These are phyloP conservation scores for Oreohelix idahoensis DNA, from an alignment of 1,140 invertebrate species.

Conservation along the genomic window DNA sequence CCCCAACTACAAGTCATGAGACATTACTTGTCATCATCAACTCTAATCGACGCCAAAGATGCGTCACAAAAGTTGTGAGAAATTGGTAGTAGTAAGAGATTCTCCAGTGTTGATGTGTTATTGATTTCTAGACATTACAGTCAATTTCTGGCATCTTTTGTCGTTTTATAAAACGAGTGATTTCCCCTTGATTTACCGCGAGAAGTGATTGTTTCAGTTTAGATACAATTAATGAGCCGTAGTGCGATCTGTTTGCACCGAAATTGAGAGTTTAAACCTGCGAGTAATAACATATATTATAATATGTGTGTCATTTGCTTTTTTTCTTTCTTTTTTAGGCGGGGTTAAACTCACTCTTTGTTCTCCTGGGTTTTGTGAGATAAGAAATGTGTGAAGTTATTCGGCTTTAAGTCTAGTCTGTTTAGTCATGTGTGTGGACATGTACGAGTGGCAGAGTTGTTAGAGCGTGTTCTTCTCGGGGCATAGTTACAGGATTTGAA, in stretches of 20 bases:
- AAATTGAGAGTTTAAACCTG: background rate
- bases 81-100: background rate
- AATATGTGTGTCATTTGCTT: background rate
- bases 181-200: background rate
- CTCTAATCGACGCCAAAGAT: too few species aligned
- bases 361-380: too few species aligned
- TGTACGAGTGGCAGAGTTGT: too few species aligned
- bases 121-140: background rate
- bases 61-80: background rate
- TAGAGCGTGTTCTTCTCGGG: too few species aligned
- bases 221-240: background rate
- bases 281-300: constrained; percentile 4
- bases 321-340: background rate
- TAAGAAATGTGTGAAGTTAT: too few species aligned
- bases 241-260: background rate
- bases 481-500: too few species aligned
- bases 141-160: background rate
- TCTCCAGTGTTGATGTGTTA: background rate
- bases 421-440: too few species aligned
- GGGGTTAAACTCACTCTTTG: too few species aligned
- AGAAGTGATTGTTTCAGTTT: background rate
- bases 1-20: too few species aligned
- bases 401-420: too few species aligned
- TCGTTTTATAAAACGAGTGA: background rate
- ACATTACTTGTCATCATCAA: too few species aligned